Conservation (phyloP, 2,797 vertebrate genomes). For the Otus scops region DNA sequence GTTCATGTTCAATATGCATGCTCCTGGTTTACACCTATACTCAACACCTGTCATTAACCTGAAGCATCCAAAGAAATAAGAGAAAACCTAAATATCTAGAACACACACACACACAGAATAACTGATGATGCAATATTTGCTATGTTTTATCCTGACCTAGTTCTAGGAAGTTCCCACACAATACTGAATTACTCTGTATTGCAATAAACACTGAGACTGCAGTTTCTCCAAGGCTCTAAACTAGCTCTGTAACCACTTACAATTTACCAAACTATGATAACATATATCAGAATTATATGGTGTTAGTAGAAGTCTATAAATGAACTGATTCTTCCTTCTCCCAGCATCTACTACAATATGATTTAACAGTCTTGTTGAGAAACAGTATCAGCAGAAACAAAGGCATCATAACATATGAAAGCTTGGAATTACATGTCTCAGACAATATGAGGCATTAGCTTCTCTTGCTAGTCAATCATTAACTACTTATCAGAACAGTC, state of each 20-base stretch:
- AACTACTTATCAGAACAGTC: not conserved
- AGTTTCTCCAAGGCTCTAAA: not conserved
- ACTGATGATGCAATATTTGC: not conserved
- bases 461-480: not conserved
- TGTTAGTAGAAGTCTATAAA: not conserved
- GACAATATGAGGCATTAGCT: not conserved
- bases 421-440: not conserved
- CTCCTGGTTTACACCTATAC: not conserved
- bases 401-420: not conserved
- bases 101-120: not conserved
- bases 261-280: not conserved
- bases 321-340: not conserved
- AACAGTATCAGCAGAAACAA: not conserved
- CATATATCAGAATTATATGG: not conserved
- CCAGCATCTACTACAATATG: not conserved
- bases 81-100: not conserved
- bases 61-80: not conserved
- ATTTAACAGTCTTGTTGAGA: not conserved
- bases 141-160: not conserved
- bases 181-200: not conserved
- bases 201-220: not conserved
- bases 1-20: not conserved
- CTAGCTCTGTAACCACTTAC: not conserved
- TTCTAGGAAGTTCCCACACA: not conserved
- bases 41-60: not conserved